Evolutionary conservation across 2,113 vertebrate genomes (phyloP).

Genomic region (Vidua macroura): DNA sequence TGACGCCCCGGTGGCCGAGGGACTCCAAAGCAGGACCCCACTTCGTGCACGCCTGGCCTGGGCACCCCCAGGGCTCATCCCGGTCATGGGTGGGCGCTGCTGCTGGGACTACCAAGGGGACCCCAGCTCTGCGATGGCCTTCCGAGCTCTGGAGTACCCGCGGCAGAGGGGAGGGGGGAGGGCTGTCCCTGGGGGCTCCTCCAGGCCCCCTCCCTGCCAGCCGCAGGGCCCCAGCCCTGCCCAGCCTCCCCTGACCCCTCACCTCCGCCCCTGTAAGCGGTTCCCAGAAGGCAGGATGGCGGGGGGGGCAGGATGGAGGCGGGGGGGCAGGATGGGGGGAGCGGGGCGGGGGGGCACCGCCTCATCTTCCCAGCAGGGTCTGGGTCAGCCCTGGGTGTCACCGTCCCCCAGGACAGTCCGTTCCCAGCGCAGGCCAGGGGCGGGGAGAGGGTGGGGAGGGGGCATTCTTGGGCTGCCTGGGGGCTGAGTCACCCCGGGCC

Average conservation of each 20-base stretch:
- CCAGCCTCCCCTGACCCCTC: background rate
- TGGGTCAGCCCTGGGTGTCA: background rate
- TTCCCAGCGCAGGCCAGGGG: slow-evolving; percentile 8
- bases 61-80: background rate
- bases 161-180: no score
- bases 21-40: background rate
- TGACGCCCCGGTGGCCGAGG: background rate
- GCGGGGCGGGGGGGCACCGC: background rate
- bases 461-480: slow-evolving; percentile 42
- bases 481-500: slow-evolving; percentile 33
- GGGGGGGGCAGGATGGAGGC: background rate
- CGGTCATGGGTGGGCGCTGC: background rate
- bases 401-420: background rate
- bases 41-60: background rate
- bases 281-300: background rate
- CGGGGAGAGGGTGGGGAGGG: background rate
- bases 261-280: background rate
- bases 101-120: background rate
- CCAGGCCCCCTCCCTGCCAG: background rate
- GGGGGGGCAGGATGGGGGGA: background rate
- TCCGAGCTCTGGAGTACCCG: background rate
- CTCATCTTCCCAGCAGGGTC: slow-evolving; percentile 13
- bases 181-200: background rate
- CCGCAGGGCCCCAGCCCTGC: background rate
- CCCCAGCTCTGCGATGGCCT: background rate